phyloP scores from a whole-genome alignment of 2,888 invertebrate species.

The Brachycybe producta region DNA sequence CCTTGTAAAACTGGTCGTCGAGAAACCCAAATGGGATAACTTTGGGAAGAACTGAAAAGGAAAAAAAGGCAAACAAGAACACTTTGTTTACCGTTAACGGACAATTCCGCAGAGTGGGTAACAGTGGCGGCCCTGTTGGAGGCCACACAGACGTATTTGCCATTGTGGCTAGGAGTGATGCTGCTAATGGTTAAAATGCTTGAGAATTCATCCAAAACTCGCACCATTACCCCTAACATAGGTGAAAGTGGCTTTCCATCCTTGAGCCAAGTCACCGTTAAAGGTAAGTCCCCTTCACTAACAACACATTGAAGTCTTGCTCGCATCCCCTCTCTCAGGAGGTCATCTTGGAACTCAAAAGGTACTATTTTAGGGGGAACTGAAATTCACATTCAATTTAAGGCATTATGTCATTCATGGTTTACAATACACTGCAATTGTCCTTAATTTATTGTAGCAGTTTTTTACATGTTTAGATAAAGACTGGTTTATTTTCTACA shows the following conservation, averaged over 20 bases:
- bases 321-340: slow-evolving; percentile 13
- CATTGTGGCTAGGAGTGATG: slow-evolving; percentile 10
- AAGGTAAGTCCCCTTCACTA: slow-evolving; percentile 31
- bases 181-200: slow-evolving; percentile 16
- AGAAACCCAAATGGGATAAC: slow-evolving; percentile 16
- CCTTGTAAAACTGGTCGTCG: slow-evolving; percentile 17
- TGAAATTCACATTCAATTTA: slow-evolving; percentile 2
- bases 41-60: slow-evolving; percentile 15
- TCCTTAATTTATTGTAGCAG: not conserved
- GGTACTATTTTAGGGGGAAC: slow-evolving; percentile 15
- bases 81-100: slow-evolving; percentile 14
- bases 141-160: slow-evolving; percentile 13
- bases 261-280: slow-evolving; percentile 53
- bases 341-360: slow-evolving; percentile 11
- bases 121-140: slow-evolving; percentile 14
- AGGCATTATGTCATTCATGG: not conserved
- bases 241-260: slow-evolving; percentile 35
- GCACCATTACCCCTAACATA: slow-evolving; percentile 4
- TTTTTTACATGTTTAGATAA: too few relatives aligned
- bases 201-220: slow-evolving; percentile 12
- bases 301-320: slow-evolving; percentile 20
- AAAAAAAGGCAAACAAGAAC: slow-evolving; percentile 9
- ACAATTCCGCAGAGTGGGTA: slow-evolving; percentile 10
- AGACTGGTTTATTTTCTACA: too few relatives aligned
- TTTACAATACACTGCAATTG: not conserved